Percentiles rank a stretch among this genome's conserved stretches.
Evolutionary conservation across 2,888 invertebrate genomes (phyloP).

Genomic region (Xanthia togata): DNA sequence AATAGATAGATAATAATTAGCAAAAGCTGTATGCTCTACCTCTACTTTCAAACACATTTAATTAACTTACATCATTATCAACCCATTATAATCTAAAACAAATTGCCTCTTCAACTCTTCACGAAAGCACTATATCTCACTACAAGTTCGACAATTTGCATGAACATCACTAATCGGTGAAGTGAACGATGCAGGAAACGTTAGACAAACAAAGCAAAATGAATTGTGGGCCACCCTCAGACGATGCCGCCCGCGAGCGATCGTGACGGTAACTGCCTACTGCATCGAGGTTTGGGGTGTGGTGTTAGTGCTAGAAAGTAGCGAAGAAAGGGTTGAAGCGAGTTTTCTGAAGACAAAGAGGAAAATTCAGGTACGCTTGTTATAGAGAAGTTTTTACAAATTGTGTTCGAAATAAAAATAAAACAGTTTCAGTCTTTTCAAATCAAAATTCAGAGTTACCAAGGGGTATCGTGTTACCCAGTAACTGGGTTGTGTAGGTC

Average conservation of each 20-base stretch:
- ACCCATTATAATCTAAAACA: slow-evolving; percentile 14
- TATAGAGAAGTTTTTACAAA: not conserved
- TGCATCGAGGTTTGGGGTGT: slow-evolving; percentile 64
- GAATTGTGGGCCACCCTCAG: slow-evolving; percentile 86
- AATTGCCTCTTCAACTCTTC: slow-evolving; percentile 39
- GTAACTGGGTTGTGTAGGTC: not conserved
- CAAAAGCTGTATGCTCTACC: not conserved
- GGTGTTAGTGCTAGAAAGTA: slow-evolving; percentile 52
- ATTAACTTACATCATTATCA: not conserved
- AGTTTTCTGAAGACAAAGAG: not conserved
- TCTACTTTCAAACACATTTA: not conserved
- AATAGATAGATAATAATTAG: not conserved
- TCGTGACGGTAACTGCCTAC: slow-evolving; percentile 86
- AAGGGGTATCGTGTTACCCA: not conserved
- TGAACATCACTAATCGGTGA: slow-evolving; percentile 68
- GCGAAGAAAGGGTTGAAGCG: slow-evolving; percentile 6
- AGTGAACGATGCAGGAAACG: slow-evolving; percentile 81
- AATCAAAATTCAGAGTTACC: not conserved
- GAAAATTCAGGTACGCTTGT: not conserved
- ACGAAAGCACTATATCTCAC: slow-evolving; percentile 26
- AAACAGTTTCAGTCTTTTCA: not conserved
- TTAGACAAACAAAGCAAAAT: slow-evolving; percentile 84
- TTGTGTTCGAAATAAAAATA: not conserved
- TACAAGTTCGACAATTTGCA: slow-evolving; percentile 62
- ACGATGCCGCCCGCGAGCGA: slow-evolving; percentile 80